Conservation (phyloP, 1,140 invertebrate species). For the Hirudo medicinalis region DNA sequence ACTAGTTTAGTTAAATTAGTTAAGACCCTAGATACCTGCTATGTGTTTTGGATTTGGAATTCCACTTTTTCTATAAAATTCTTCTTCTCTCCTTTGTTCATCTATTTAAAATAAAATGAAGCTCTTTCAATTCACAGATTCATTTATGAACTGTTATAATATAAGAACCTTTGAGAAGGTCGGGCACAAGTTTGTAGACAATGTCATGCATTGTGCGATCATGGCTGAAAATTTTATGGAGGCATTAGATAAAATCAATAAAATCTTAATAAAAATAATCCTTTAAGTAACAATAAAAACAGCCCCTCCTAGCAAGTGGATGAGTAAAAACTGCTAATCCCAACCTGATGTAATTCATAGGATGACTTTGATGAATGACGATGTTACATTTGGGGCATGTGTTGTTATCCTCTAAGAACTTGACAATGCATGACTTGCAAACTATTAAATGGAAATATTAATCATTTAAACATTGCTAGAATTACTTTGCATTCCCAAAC, state of each 20-base stretch:
- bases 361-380: conserved; percentile 45
- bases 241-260: not conserved
- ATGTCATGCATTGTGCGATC: conserved; percentile 98
- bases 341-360: conserved; percentile 40
- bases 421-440: conserved; percentile 44
- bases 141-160: not conserved
- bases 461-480: not conserved
- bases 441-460: conserved; percentile 16
- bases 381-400: conserved; percentile 42
- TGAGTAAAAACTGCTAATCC: not conserved
- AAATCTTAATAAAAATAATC: not conserved
- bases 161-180: conserved; percentile 40
- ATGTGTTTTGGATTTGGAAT: conserved; percentile 27
- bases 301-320: not conserved
- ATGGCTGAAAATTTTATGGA: conserved; percentile 31
- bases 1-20: conserved; percentile 1
- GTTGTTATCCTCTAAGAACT: conserved; percentile 40
- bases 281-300: not conserved
- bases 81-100: conserved; percentile 33
- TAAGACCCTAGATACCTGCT: conserved; percentile 11
- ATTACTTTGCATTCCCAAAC: too few relatives aligned
- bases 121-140: not conserved
- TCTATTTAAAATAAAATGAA: conserved; percentile 26
- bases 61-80: conserved; percentile 35
- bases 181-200: conserved; percentile 66